Evolutionary conservation across 2,797 vertebrate species (phyloP), one percentile per base, ranked within the genome.

Genomic region (Lateolabrax maculatus): DNA sequence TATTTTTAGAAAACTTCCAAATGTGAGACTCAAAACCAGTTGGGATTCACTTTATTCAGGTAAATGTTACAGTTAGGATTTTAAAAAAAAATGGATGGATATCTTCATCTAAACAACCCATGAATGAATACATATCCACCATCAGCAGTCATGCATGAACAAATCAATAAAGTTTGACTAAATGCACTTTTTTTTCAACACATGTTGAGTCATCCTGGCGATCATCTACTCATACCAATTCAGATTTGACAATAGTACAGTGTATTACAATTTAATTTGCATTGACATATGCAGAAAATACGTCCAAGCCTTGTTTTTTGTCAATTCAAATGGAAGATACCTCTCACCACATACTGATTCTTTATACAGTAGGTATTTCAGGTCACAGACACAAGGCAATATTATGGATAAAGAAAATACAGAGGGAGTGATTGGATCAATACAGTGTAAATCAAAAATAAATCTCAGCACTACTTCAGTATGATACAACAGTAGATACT

Each of bases 1-100:
- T n/a, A n/a, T n/a, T n/a, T n/a, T n/a, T n/a, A 18, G 36, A 82
- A 23, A 49, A 68, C 1, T 0, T 16, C 15, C 25, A 55, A 56
- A 68, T 13, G 9, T 44, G 13, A 18, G 39, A 64, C 43, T 79
- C 56, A 62, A 79, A 81, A 49, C 11, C 51, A 79, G 46, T 37
- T 73, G 43, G 55, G 52, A 67, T 63, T 79, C 39, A 74, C 74
- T 89, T 91, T 89, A 90, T 89, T 91, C 49, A 57, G 75, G 68
- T 57, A 76, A 84, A 79, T 41, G 55, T 69, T 73, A 83, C 83
- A 87, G 60, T 18, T 25, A 73, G 46, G 62, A 41, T n/a, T n/a
- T n/a, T 39, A 67, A 80, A 66, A 66, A 67, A 68, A 65, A 9
- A 23, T 23, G 53, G 39, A 75, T 16, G 46, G 53, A 71, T 74